phyloP scores from a whole-genome alignment of 2,113 vertebrate species.

The Orycteropus afer region DNA sequence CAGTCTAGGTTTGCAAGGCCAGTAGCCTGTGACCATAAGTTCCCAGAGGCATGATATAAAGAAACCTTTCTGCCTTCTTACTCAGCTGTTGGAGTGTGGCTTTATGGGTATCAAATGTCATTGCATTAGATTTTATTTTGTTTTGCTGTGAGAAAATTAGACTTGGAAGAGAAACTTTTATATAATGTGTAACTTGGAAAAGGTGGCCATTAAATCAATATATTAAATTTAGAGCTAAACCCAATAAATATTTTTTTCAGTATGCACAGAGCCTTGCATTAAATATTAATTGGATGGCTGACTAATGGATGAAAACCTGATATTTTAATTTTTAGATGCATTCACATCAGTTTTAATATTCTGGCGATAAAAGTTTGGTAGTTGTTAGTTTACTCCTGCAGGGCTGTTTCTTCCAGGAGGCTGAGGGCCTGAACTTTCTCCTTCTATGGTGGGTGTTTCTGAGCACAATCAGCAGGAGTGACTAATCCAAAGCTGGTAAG shows the following conservation, averaged over 20 bases:
- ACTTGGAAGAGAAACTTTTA: not conserved
- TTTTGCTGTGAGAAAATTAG: slow-evolving; percentile 31
- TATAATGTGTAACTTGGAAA: slow-evolving; percentile 29
- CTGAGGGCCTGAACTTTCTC: not conserved
- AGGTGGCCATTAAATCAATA: slow-evolving; percentile 41
- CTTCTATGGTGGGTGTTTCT: not conserved
- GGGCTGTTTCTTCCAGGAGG: not conserved
- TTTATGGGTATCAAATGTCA: not conserved
- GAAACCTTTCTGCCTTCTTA: not conserved
- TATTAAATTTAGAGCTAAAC: slow-evolving; percentile 27
- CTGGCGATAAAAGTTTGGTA: not conserved
- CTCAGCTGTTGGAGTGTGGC: not conserved
- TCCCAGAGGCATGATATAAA: not conserved
- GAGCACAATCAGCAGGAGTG: not conserved
- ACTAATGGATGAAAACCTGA: not conserved
- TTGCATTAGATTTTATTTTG: slow-evolving; percentile 30
- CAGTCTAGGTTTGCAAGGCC: not conserved
- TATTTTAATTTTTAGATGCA: not conserved
- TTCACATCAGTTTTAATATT: not conserved
- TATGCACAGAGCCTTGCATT: not conserved
- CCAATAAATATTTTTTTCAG: not conserved
- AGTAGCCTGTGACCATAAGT: not conserved
- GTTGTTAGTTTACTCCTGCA: not conserved
- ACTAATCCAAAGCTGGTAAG: not conserved
- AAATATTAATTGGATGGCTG: not conserved